Evolutionary conservation across 2,888 invertebrate genomes (phyloP).

Genomic region (Cheilosia vulpina): DNA sequence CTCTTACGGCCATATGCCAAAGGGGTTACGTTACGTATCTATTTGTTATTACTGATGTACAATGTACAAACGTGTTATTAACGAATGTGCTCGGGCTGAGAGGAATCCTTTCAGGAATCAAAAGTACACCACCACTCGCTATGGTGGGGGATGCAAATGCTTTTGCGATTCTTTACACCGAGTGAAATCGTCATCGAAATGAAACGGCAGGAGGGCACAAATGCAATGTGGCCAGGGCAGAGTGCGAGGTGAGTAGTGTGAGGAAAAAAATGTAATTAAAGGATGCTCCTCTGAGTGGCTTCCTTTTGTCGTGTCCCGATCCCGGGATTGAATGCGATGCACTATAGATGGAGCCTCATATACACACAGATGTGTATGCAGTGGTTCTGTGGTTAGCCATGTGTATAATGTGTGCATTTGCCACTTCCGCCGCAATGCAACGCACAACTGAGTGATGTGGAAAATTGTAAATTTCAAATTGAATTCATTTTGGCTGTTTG

Average conservation of each 20-base stretch:
- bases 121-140: slow-evolving; percentile 13
- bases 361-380: not conserved
- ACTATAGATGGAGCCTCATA: not conserved
- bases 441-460: slow-evolving; percentile 63
- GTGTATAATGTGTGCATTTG: slow-evolving; percentile 62
- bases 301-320: slow-evolving; percentile 52
- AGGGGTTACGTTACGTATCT: slow-evolving; percentile 25
- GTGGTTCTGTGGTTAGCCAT: slow-evolving; percentile 60
- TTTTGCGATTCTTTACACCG: slow-evolving; percentile 55
- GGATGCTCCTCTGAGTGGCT: slow-evolving; percentile 62
- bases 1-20: slow-evolving; percentile 20
- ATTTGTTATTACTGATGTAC: slow-evolving; percentile 56
- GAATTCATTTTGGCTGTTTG: slow-evolving; percentile 56
- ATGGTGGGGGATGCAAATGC: slow-evolving; percentile 40
- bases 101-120: slow-evolving; percentile 37
- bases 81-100: not conserved
- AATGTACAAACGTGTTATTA: slow-evolving; percentile 4
- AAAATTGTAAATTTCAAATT: slow-evolving; percentile 70
- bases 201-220: slow-evolving; percentile 22
- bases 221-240: slow-evolving; percentile 7
- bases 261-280: slow-evolving; percentile 62
- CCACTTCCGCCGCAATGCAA: slow-evolving; percentile 50
- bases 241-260: not conserved
- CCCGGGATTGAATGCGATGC: slow-evolving; percentile 6
- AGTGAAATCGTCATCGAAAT: slow-evolving; percentile 66